Base-by-base conservation (phyloP, 2,888 invertebrate genomes). In the Philopedon plagiatum region DNA sequence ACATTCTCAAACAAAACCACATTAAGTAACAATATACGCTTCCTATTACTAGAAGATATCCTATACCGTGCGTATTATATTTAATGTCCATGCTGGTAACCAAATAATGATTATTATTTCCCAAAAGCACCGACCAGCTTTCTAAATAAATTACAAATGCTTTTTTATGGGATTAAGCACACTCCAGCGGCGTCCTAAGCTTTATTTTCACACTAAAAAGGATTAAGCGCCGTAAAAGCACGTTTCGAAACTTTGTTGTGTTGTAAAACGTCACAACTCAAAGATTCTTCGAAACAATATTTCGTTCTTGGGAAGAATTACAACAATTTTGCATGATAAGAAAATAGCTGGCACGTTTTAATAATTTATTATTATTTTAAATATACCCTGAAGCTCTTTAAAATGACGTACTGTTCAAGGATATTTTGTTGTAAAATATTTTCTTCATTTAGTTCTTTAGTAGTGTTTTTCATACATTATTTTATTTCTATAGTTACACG, bases 121-220 rank as follows among this genome's bases (percentile, higher is more conserved):
- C 19, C 9, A 11, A 46, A 46, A 46, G n/a, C n/a, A 23, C n/a
- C 46, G 9, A 19, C 44, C 19, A 19, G 19, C 44, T 19, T 44
- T 44, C 19, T 19, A 19, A 34, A 34, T 23, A 39, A 15, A 49
- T 65, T 23, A 67, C 11, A 46, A 60, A 66, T 66, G n/a, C 5
- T 58, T 60, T 60, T 46, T 41, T 46, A 39, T 32, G 29, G 34
- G 67, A 67, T 60, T 58, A 58, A 29, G 34, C 60, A 67, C 58
- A 58, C 49, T 37, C 58, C 49, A 60, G 60, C 49, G 67, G 44
- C 44, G 29, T 57, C 34, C 41, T 44, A 44, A 57, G 57, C 44
- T 18, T 49, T 58, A 57, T 60, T 46, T 67, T 60, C 67, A 67
- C 58, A 46, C 49, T 57, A 58, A 57, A 67, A 23, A 49, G 67